Evolutionary conservation across 2,113 vertebrate genomes (phyloP), one percentile per base, ranked within the genome.

Genomic region (Lathamus discolor): DNA sequence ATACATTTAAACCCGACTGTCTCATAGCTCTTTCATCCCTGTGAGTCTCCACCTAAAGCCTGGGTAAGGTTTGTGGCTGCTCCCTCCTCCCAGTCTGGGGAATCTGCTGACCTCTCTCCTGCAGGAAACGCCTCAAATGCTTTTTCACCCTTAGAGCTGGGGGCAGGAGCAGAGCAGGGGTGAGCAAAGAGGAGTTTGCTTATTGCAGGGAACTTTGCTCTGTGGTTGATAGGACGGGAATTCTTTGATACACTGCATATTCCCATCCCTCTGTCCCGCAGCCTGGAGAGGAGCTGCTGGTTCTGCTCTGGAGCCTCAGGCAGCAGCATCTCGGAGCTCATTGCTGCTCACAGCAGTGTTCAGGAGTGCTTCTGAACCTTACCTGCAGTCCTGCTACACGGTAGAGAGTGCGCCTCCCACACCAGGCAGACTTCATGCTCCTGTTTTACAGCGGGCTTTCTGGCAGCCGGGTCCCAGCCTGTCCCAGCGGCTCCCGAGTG

Each of bases 401-500:
- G 4, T 3, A 4, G 0, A 29, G 22, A 54, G 79, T 17, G 62
- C 43, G 35, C 51, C 51, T 59, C 91, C 66, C 55, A 7, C 12
- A 22, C 3, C 29, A 37, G 37, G 28, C 86, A 12, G 76, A 3
- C 27, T 37, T 7, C 20, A 7, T 4, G 66, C 69, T 64, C 48
- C 49, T 7, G 33, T 12, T 13, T 39, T 20, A 4, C 70, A 10
- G 66, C 14, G 88, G 63, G 85, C 63, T 90, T 44, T 17, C 24
- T 13, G 85, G 75, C 75, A 90, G 49, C 75, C 19, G 59, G 67
- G 22, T 90, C 44, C 49, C 68, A 20, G 74, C 67, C 77, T 55
- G 68, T 88, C 76, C 83, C 77, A 25, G 94, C 89, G 78, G 96
- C 37, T 96, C 10, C 90, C 55, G 82, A 92, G 92, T 96, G 95